Evolutionary conservation across 2,888 invertebrate species (phyloP).

Genomic region (Sphinx pinastri): DNA sequence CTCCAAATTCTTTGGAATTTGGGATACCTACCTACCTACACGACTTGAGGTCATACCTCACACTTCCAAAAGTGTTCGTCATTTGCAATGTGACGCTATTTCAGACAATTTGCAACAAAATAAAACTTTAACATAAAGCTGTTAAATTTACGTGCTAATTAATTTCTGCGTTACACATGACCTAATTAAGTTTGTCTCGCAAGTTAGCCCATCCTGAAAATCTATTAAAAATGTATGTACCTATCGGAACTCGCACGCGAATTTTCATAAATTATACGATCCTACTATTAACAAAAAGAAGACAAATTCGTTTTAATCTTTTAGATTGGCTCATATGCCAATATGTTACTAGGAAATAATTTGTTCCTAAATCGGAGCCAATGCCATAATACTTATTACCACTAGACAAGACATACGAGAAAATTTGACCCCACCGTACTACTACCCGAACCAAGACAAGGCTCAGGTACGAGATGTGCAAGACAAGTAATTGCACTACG

Average conservation of each 20-base stretch:
- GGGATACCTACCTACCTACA: not conserved
- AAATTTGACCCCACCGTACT: too few species aligned
- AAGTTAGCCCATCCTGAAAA: constrained; percentile 22
- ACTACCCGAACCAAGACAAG: too few species aligned
- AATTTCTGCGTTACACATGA: constrained; percentile 9
- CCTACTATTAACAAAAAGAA: too few species aligned
- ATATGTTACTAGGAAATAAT: too few species aligned
- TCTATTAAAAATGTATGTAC: not conserved
- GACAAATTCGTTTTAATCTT: too few species aligned
- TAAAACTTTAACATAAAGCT: not conserved
- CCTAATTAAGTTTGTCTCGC: constrained; percentile 25
- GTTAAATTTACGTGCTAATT: constrained; percentile 4
- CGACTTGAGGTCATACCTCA: not conserved
- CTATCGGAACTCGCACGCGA: not conserved
- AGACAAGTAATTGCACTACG: too few species aligned
- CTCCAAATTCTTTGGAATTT: not conserved
- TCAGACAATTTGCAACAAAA: constrained; percentile 1
- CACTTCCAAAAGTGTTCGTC: not conserved
- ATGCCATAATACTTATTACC: too few species aligned
- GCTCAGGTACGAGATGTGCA: too few species aligned
- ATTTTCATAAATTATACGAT: not conserved
- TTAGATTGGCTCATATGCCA: too few species aligned
- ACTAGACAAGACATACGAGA: too few species aligned
- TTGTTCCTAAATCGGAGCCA: too few species aligned
- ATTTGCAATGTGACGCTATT: not conserved